Conservation (phyloP, 1,140 invertebrate species). For the Drosophila lacteicornis region DNA sequence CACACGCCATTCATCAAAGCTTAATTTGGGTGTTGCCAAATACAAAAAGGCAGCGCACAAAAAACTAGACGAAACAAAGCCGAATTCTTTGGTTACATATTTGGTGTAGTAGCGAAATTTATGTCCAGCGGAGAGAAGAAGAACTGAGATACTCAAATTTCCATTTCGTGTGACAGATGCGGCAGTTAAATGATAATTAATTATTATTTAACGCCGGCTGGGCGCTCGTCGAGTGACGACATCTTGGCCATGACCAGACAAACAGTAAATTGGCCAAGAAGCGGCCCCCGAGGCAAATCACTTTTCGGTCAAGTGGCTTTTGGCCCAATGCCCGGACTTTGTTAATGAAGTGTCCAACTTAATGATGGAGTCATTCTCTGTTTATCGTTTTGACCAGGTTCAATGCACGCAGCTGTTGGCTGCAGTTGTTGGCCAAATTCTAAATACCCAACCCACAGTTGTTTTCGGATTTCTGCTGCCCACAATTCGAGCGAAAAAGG, state of each 20-base stretch:
- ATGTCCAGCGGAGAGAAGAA: slow-evolving; percentile 44
- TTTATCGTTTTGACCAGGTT: slow-evolving; percentile 38
- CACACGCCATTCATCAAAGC: slow-evolving; percentile 59
- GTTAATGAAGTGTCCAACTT: slow-evolving; percentile 46
- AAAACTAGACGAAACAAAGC: slow-evolving; percentile 27
- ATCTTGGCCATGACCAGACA: slow-evolving; percentile 46
- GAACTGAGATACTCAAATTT: slow-evolving; percentile 21
- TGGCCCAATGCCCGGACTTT: slow-evolving; percentile 45
- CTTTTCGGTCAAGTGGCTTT: slow-evolving; percentile 51
- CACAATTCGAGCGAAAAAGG: slow-evolving; percentile 47
- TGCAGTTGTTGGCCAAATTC: slow-evolving; percentile 50
- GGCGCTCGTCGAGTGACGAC: slow-evolving; percentile 19
- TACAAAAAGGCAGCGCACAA: slow-evolving; percentile 15
- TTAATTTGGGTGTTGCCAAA: slow-evolving; percentile 43
- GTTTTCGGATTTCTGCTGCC: slow-evolving; percentile 33
- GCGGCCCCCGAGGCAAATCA: slow-evolving; percentile 35
- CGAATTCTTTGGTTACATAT: slow-evolving; percentile 65
- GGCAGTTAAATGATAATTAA: slow-evolving; percentile 56
- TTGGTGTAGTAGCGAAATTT: slow-evolving; percentile 69
- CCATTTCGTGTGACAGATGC: slow-evolving; percentile 63
- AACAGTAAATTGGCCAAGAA: slow-evolving; percentile 29
- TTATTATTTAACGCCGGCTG: slow-evolving; percentile 45
- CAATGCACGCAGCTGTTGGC: slow-evolving; percentile 55
- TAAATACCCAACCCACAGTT: slow-evolving; percentile 31
- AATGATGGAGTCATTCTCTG: slow-evolving; percentile 34